These are phyloP conservation scores for Falco biarmicus DNA, from an alignment of 2,797 vertebrate genomes.

Conservation along the genomic window DNA sequence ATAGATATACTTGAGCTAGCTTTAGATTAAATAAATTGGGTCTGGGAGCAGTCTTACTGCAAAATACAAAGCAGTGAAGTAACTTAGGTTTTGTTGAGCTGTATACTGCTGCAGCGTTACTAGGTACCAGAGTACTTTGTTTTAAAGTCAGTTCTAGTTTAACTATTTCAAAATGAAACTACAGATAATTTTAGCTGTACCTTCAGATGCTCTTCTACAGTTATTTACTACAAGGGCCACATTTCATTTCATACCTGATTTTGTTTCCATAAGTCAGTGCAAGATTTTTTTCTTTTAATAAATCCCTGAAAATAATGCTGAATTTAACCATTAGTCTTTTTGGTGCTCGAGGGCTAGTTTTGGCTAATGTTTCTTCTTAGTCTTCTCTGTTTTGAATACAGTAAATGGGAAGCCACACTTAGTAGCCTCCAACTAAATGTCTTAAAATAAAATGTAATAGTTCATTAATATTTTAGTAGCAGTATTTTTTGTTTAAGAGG, in stretches of 20 bases:
- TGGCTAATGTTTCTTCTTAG: not conserved
- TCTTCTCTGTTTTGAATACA: not conserved
- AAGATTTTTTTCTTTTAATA: not conserved
- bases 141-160: not conserved
- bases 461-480: conserved; percentile 20
- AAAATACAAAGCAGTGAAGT: not conserved
- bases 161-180: not conserved
- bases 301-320: not conserved
- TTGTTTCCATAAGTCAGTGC: not conserved
- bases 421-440: not conserved
- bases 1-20: not conserved
- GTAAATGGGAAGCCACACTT: not conserved
- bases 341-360: not conserved
- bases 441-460: not conserved
- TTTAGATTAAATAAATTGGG: not conserved
- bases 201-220: not conserved
- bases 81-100: not conserved
- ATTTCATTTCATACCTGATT: not conserved
- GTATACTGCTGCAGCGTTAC: not conserved
- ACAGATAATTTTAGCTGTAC: not conserved
- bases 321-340: not conserved
- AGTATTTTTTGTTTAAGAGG: not conserved
- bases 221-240: not conserved
- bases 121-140: not conserved
- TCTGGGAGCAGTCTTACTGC: not conserved